Percentiles rank a stretch among this genome's conserved stretches.
Conservation (phyloP, 2,888 invertebrate genomes). For the Campoplex nolae region DNA sequence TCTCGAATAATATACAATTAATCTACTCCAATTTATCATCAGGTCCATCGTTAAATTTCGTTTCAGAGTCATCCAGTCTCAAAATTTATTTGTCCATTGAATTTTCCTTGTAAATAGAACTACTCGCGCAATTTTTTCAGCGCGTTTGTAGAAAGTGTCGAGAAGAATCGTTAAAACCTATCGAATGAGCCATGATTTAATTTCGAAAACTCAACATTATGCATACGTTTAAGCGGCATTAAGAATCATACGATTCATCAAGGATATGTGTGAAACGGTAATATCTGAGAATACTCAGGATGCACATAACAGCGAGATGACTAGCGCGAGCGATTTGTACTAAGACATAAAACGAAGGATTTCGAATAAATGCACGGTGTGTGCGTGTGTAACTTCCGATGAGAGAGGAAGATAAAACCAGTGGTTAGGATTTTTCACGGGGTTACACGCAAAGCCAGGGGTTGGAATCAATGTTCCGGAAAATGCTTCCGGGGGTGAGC, state of each 20-base stretch:
- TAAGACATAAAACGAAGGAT: constrained; percentile 36
- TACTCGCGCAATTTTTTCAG: background rate
- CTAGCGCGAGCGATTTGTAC: background rate
- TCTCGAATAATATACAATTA: background rate
- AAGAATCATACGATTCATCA: background rate
- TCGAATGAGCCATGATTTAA: background rate
- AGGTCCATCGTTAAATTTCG: background rate
- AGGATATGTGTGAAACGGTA: background rate
- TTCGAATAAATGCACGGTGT: background rate
- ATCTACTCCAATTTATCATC: background rate
- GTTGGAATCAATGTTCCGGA: constrained; percentile 65
- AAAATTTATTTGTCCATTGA: background rate
- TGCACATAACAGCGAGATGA: background rate
- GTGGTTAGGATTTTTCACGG: constrained; percentile 66
- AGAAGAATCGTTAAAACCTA: background rate
- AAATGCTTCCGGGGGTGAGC: constrained; percentile 65
- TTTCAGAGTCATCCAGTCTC: background rate
- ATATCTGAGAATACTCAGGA: constrained; percentile 8
- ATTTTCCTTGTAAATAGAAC: background rate
- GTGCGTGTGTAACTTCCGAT: constrained; percentile 26
- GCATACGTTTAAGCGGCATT: background rate
- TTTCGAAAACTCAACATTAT: background rate
- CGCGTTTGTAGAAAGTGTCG: background rate
- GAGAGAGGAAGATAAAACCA: constrained; percentile 12
- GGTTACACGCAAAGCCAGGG: constrained; percentile 66